Base-by-base conservation (phyloP, 2,797 vertebrate species). In the Balearica regulorum region DNA sequence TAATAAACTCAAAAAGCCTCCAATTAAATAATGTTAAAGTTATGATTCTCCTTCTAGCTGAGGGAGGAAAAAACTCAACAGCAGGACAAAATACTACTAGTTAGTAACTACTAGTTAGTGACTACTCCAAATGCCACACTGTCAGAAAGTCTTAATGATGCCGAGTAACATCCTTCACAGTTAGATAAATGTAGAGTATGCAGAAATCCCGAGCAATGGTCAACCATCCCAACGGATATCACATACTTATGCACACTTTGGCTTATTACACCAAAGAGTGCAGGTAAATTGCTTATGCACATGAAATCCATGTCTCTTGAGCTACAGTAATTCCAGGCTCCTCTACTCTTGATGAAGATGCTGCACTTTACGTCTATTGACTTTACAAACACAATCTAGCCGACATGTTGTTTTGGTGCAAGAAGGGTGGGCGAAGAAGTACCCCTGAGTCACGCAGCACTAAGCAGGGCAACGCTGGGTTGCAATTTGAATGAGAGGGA, bases 1-100 rank as follows among this genome's bases (percentile, higher is more conserved):
- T 95, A 95, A 89, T 93, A 96, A 97, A 91, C 95, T 97, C 89
- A 91, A 94, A 97, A 96, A 70, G 58, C 71, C 88, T 94, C 73
- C 86, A 87, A 96, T 97, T 97, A 97, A 97, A 93, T 96, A 95
- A 95, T 84, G 87, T 92, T 95, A 86, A 96, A 87, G 91, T 93
- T 96, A 94, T 72, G 92, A 96, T 94, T 97, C 64, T 70, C 46
- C 33, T 12, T 60, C 88, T 94, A 95, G 62, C 79, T 87, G 58
- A 64, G 37, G 54, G 28, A 95, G 65, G 5, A 68, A 96, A 93
- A 96, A 97, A 58, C 1, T 3, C 49, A 83, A 51, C 19, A 96
- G 88, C 69, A 95, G 57, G 55, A 94, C 35, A 93, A 91, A 95
- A 82, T 76, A 43, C 55, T 88, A 78, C 21, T 61, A 93, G 68